phyloP scores from a whole-genome alignment of 1,140 invertebrate genomes.

The Drosophila pachea region DNA sequence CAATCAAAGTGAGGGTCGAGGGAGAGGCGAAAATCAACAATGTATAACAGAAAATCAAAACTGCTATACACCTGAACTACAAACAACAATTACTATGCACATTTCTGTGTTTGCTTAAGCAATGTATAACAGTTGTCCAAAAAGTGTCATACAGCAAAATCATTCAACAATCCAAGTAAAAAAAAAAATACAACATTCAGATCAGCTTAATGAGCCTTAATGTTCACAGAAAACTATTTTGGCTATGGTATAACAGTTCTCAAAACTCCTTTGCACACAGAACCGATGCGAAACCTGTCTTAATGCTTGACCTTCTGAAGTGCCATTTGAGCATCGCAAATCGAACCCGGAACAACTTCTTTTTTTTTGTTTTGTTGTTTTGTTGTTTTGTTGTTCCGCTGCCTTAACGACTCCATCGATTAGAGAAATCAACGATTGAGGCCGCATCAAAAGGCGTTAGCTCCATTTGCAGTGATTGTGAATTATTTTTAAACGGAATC shows the following conservation, averaged over 20 bases:
- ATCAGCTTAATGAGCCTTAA: neutral
- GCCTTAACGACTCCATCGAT: constrained; percentile 11
- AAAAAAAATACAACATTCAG: neutral
- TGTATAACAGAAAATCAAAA: neutral
- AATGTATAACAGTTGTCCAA: neutral
- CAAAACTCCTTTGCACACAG: neutral
- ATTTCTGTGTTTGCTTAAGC: neutral
- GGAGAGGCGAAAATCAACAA: neutral
- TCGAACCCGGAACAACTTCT: constrained; percentile 3
- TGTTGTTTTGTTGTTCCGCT: neutral
- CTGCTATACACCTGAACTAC: neutral
- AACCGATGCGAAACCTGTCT: neutral
- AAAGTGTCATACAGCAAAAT: neutral
- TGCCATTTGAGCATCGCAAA: neutral
- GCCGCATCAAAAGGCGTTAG: neutral
- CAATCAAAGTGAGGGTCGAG: neutral
- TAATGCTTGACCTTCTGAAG: neutral
- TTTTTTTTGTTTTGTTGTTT: neutral
- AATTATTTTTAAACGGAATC: neutral
- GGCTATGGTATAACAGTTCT: neutral
- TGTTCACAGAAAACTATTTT: no score
- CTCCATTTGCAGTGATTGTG: neutral
- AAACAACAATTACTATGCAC: neutral
- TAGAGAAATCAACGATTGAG: constrained; percentile 5
- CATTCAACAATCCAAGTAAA: neutral